Conservation (phyloP, 1,140 invertebrate species). For the Condylostylus longicornis region DNA sequence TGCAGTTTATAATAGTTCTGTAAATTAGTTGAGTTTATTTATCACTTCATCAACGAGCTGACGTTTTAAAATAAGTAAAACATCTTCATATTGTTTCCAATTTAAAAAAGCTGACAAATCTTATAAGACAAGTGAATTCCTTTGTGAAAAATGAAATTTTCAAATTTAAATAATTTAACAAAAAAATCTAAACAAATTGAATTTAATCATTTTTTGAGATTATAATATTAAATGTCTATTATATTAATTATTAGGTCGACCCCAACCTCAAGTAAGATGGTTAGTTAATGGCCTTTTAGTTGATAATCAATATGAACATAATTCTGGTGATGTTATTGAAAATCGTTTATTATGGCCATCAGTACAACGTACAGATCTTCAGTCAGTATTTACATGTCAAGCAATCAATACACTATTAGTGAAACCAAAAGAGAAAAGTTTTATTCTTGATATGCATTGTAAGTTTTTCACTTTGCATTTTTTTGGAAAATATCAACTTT, state of each 20-base stretch:
- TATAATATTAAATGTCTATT: too few relatives aligned
- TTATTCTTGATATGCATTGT: slow-evolving; percentile 68
- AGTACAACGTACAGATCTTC: slow-evolving; percentile 60
- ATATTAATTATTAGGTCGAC: slow-evolving; percentile 42
- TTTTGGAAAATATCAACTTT: neutral
- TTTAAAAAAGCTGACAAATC: too few relatives aligned
- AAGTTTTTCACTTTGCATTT: slow-evolving; percentile 36
- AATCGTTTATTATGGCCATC: slow-evolving; percentile 60
- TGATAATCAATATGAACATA: slow-evolving; percentile 66
- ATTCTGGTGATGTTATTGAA: slow-evolving; percentile 68
- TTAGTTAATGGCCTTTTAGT: slow-evolving; percentile 59
- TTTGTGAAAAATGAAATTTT: too few relatives aligned
- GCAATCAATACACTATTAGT: slow-evolving; percentile 67
- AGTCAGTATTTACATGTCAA: slow-evolving; percentile 68
- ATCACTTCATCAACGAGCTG: too few relatives aligned
- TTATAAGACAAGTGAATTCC: too few relatives aligned
- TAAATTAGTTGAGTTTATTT: too few relatives aligned
- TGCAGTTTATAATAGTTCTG: too few relatives aligned
- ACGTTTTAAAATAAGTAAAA: too few relatives aligned
- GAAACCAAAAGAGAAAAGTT: slow-evolving; percentile 54
- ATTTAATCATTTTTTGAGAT: too few relatives aligned
- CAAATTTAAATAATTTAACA: too few relatives aligned
- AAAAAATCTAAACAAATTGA: too few relatives aligned
- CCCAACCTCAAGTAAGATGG: slow-evolving; percentile 49
- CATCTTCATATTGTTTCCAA: too few relatives aligned